Evolutionary conservation across 2,888 invertebrate species (phyloP).

Genomic region (Nemurella pictetii): DNA sequence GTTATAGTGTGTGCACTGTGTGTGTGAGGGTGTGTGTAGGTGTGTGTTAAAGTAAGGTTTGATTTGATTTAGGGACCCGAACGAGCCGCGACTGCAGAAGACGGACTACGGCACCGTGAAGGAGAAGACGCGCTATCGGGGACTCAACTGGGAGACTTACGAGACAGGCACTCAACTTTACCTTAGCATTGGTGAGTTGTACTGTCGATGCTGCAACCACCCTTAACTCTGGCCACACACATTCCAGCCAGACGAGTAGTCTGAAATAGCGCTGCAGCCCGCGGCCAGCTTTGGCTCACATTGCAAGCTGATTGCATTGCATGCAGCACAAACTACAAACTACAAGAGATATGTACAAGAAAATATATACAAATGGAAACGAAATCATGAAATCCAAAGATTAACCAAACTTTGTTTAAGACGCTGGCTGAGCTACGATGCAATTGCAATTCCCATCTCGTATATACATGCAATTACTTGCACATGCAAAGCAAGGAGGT

Average conservation of each 20-base stretch:
- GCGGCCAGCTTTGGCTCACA: no score
- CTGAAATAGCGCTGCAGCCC: no score
- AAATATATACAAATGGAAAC: background rate
- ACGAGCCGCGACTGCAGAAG: slow-evolving; percentile 59
- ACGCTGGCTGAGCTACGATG: background rate
- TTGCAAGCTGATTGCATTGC: background rate
- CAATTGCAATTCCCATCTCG: background rate
- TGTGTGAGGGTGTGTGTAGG: background rate
- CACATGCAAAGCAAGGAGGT: background rate
- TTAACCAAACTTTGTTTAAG: background rate
- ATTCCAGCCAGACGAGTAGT: no score
- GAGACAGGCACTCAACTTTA: slow-evolving; percentile 78
- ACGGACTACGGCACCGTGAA: slow-evolving; percentile 61
- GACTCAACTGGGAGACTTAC: slow-evolving; percentile 75
- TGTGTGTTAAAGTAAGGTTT: background rate
- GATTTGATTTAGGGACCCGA: slow-evolving; percentile 57
- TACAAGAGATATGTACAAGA: background rate
- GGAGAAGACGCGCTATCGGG: slow-evolving; percentile 63
- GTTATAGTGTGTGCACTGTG: background rate
- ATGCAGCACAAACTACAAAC: background rate
- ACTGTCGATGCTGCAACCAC: background rate
- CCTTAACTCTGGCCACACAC: background rate
- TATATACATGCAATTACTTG: background rate
- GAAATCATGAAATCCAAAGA: slow-evolving; percentile 5
- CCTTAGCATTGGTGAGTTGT: slow-evolving; percentile 70